Evolutionary conservation across 2,888 invertebrate genomes (phyloP), one percentile per base, ranked within the genome.

Genomic region (Melangyna quadrimaculata): DNA sequence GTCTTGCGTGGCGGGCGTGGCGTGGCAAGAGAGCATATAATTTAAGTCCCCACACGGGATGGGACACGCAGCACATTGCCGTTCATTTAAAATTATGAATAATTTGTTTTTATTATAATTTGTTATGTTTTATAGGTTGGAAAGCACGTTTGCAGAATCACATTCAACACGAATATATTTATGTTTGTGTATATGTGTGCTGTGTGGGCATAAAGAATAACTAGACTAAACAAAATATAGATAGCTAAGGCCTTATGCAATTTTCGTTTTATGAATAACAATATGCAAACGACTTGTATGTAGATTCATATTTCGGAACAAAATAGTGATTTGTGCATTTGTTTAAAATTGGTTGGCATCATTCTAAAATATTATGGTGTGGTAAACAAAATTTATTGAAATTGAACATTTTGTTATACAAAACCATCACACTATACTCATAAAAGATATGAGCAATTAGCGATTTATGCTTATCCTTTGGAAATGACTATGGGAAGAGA

Each of bases 71-170:
- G 63, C 63, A 45, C 43, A 29, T 32, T 45, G 63, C 17, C 29
- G 17, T 65, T 65, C 55, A 65, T 55, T 43, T 74, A 17, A 32
- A 55, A 67, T 55, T 65, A 65, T 74, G 55, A 74, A 65, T 65
- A 55, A 65, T 55, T 55, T 43, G 29, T 32, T 35, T 35, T 67
- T 67, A 65, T 65, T 65, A 65, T 65, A 65, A 65, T 65, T 65
- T 65, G 63, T 65, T 45, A 65, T 65, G 63, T 65, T 65, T 65
- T 65, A 65, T 65, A 65, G 45, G 63, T 32, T 43, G 43, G 43
- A 45, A 19, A 43, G 63, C 63, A 65, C 63, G 63, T 65, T 65
- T 32, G 10, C 29, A 63, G 63, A 45, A 45, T 63, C 63, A 43
- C 29, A 63, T 63, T 40, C 4, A 61, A 24, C 24, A 61, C 9